A percentile compares a stretch with the other conserved stretches of the same genome.
phyloP scores from a whole-genome alignment of 2,797 vertebrate species.

The Perodicticus potto region DNA sequence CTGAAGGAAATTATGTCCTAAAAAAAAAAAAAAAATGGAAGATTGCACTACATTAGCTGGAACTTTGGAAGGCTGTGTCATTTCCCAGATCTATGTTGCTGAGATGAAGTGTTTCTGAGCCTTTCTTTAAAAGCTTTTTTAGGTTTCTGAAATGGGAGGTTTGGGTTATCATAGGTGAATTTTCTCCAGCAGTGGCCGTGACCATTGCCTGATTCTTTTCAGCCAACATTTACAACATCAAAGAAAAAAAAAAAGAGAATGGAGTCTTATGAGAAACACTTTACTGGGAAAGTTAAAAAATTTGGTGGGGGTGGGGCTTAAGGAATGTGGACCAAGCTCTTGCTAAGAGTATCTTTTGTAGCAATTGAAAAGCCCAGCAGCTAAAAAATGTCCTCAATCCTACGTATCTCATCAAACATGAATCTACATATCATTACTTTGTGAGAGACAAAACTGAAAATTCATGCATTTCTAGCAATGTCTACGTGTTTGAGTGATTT shows the following conservation, averaged over 20 bases:
- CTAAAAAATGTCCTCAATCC: neutral
- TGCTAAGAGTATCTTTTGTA: neutral
- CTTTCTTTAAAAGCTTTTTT: neutral
- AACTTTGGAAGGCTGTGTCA: neutral
- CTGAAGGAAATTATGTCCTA: neutral
- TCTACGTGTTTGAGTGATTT: neutral
- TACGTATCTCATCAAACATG: neutral
- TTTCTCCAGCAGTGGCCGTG: neutral
- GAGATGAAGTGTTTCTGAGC: neutral
- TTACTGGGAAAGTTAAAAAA: neutral
- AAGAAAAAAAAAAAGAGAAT: neutral
- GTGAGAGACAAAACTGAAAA: neutral
- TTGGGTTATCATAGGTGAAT: neutral
- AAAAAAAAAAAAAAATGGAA: constrained; percentile 7
- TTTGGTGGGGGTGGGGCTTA: neutral
- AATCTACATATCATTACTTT: neutral
- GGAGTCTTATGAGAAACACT: neutral
- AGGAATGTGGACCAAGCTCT: neutral
- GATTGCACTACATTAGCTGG: neutral
- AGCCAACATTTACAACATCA: neutral
- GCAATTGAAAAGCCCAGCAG: neutral
- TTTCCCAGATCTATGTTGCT: neutral
- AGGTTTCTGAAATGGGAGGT: neutral
- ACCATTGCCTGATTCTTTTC: neutral
- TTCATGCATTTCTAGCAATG: neutral